A percentile compares a stretch with the other conserved stretches of the same genome.
phyloP scores from a whole-genome alignment of 2,113 vertebrate species.

The Bubo scandiacus region DNA sequence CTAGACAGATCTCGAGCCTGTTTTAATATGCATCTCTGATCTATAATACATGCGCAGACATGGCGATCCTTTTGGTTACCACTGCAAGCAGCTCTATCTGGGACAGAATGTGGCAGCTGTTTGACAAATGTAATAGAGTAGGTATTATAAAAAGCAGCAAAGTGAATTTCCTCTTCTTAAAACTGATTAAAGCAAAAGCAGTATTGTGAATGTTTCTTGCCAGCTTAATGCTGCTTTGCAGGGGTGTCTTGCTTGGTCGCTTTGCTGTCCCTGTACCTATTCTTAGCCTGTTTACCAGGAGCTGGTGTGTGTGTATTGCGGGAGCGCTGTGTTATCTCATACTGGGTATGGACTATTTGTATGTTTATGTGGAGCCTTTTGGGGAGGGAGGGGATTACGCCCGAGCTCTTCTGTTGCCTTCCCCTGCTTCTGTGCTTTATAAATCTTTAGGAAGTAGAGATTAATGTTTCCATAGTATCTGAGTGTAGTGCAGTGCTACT shows the following conservation, averaged over 20 bases:
- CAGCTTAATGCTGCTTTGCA: neutral
- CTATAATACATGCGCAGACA: neutral
- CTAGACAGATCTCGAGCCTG: neutral
- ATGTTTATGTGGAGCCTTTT: neutral
- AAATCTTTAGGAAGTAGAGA: neutral
- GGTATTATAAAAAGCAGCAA: neutral
- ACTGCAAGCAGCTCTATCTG: neutral
- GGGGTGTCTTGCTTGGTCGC: neutral
- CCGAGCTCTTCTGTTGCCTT: neutral
- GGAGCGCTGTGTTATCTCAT: neutral
- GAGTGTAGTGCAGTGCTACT: neutral
- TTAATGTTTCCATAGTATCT: neutral
- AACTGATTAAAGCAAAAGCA: neutral
- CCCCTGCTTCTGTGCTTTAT: neutral
- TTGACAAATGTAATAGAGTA: neutral
- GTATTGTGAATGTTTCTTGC: neutral
- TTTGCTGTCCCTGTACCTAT: neutral
- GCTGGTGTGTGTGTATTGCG: neutral
- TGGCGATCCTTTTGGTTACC: neutral
- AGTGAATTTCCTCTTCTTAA: neutral
- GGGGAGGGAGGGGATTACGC: neutral
- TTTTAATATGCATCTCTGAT: neutral
- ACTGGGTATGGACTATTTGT: neutral
- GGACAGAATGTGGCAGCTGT: neutral
- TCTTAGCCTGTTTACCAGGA: constrained; percentile 12